phyloP scores from a whole-genome alignment of 2,888 invertebrate genomes.

The Rhingia campestris region DNA sequence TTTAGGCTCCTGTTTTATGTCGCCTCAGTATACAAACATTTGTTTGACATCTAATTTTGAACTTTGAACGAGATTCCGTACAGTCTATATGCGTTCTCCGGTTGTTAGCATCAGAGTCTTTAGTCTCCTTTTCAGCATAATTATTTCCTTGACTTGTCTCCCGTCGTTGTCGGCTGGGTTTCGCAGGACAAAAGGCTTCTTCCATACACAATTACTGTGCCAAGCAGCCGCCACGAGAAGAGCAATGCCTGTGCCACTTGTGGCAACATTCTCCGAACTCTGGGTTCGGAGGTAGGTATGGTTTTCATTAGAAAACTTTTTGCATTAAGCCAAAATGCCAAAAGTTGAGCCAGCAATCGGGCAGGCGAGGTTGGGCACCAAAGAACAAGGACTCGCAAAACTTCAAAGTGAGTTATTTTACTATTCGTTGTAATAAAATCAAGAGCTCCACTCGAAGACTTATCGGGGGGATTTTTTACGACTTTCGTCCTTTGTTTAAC shows the following conservation, averaged over 20 bases:
- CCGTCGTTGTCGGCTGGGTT: background rate
- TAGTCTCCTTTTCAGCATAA: conserved; percentile 49
- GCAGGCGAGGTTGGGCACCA: conserved; percentile 11
- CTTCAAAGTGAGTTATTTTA: conserved; percentile 34
- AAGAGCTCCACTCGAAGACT: conserved; percentile 16
- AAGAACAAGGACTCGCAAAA: conserved; percentile 7
- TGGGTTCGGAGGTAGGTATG: conserved; percentile 7
- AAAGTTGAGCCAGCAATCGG: conserved; percentile 36
- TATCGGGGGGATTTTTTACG: conserved; percentile 51
- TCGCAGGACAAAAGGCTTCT: conserved; percentile 48
- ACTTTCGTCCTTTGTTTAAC: conserved; percentile 43
- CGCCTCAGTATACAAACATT: conserved; percentile 45
- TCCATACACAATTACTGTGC: conserved; percentile 48
- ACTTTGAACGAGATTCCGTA: conserved; percentile 36
- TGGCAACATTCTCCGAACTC: background rate
- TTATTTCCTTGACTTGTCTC: conserved; percentile 59
- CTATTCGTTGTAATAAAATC: conserved; percentile 44
- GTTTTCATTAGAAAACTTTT: conserved; percentile 72
- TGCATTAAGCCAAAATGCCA: conserved; percentile 68
- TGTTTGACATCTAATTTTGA: conserved; percentile 66
- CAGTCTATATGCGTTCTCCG: conserved; percentile 22
- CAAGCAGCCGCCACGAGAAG: conserved; percentile 38
- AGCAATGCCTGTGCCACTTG: conserved; percentile 21
- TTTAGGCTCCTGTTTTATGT: conserved; percentile 44
- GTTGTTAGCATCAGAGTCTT: conserved; percentile 54